A percentile compares a stretch with the other conserved stretches of the same genome.
Evolutionary conservation across 2,113 vertebrate genomes (phyloP).

Genomic region (Halichoerus grypus): DNA sequence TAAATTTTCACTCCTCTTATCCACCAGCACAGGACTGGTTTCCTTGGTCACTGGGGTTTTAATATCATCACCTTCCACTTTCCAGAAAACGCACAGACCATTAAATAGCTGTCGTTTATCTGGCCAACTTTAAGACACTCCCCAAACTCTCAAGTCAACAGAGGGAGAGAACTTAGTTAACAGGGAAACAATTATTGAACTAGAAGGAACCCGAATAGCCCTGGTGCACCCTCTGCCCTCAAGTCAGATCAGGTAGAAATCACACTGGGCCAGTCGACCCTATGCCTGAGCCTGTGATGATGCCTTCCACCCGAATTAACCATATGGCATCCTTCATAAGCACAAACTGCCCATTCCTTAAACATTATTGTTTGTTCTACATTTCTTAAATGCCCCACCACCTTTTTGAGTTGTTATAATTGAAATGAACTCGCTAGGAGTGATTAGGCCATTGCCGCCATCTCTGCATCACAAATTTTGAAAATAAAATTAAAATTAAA

Average conservation of each 20-base stretch:
- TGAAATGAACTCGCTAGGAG: neutral
- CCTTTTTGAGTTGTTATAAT: neutral
- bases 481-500: neutral
- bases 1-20: neutral
- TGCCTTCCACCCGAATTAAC: neutral
- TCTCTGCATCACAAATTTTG: neutral
- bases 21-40: neutral
- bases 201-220: neutral
- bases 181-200: neutral
- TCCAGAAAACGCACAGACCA: neutral
- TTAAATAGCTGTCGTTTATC: neutral
- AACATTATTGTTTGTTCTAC: neutral
- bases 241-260: neutral
- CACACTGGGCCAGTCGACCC: neutral
- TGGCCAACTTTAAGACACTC: neutral
- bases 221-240: neutral
- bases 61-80: neutral
- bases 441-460: neutral
- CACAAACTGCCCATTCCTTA: neutral
- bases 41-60: constrained; percentile 30
- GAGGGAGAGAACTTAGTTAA: neutral
- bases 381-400: neutral
- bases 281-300: rapidly evolving
- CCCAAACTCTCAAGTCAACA: neutral
- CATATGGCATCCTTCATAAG: neutral